Conservation (phyloP, 1,140 invertebrate genomes). For the Cotesia chilonis region DNA sequence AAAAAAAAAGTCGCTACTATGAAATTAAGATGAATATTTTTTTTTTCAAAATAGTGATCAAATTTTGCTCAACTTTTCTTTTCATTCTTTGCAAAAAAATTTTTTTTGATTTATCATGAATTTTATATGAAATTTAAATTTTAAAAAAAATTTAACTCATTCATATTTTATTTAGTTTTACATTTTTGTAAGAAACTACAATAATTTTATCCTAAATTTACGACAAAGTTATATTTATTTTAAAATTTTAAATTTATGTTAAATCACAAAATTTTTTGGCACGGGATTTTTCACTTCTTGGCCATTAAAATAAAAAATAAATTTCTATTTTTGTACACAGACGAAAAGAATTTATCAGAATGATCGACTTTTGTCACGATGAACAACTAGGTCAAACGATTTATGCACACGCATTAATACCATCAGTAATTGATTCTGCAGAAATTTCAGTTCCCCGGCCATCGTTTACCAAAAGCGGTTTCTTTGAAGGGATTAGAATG, state of each 20-base stretch:
- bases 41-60: too few relatives aligned
- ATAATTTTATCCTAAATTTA: background rate
- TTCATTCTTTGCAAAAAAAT: too few relatives aligned
- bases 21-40: too few relatives aligned
- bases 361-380: conserved; percentile 44
- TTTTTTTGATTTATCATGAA: too few relatives aligned
- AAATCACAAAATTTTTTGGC: too few relatives aligned
- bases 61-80: too few relatives aligned
- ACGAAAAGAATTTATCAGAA: conserved; percentile 31
- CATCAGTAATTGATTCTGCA: conserved; percentile 29
- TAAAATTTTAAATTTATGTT: too few relatives aligned
- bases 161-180: conserved; percentile 45
- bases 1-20: too few relatives aligned
- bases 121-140: too few relatives aligned
- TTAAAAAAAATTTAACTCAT: background rate
- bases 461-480: conserved; percentile 42
- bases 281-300: too few relatives aligned
- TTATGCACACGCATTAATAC: conserved; percentile 34
- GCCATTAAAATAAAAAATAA: conserved; percentile 29
- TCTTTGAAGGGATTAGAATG: conserved; percentile 44
- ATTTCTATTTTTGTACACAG: conserved; percentile 43
- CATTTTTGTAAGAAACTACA: conserved; percentile 37
- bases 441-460: conserved; percentile 38
- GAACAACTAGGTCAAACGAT: conserved; percentile 30
- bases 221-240: too few relatives aligned